A percentile compares a stretch with the other conserved stretches of the same genome.
Evolutionary conservation across 2,113 vertebrate genomes (phyloP).

Genomic region (Oreamnos americanus): DNA sequence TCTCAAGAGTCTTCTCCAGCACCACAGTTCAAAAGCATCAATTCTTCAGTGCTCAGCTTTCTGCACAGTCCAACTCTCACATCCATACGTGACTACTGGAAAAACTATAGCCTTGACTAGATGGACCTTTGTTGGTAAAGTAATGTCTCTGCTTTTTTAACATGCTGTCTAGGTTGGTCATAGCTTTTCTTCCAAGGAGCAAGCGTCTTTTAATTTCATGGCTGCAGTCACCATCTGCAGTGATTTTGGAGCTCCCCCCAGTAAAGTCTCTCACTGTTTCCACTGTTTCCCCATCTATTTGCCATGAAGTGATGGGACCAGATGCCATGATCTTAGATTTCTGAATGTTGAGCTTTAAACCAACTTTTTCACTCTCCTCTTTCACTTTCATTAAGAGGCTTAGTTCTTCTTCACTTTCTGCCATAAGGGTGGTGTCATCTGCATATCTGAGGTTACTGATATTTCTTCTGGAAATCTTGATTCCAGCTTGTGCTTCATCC

Average conservation of each 20-base stretch:
- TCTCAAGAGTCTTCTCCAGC: background rate
- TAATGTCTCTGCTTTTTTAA: background rate
- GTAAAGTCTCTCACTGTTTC: background rate
- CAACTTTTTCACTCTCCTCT: background rate
- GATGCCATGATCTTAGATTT: background rate
- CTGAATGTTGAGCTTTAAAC: background rate
- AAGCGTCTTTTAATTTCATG: background rate
- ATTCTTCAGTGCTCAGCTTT: rapidly evolving
- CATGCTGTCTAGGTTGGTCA: background rate
- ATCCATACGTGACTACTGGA: background rate
- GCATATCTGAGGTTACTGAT: background rate
- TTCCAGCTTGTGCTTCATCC: background rate
- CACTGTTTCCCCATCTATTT: background rate
- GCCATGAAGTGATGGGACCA: background rate
- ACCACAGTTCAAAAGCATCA: background rate
- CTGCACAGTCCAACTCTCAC: background rate
- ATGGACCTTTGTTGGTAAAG: background rate
- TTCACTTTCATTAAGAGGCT: background rate
- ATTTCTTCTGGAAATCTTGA: background rate
- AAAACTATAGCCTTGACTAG: background rate
- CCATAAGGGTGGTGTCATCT: background rate
- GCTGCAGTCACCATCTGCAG: background rate
- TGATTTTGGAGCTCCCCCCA: background rate
- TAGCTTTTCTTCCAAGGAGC: background rate
- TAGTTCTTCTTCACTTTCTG: background rate